phyloP scores from a whole-genome alignment of 2,888 invertebrate genomes.

The Acrobasis repandana region DNA sequence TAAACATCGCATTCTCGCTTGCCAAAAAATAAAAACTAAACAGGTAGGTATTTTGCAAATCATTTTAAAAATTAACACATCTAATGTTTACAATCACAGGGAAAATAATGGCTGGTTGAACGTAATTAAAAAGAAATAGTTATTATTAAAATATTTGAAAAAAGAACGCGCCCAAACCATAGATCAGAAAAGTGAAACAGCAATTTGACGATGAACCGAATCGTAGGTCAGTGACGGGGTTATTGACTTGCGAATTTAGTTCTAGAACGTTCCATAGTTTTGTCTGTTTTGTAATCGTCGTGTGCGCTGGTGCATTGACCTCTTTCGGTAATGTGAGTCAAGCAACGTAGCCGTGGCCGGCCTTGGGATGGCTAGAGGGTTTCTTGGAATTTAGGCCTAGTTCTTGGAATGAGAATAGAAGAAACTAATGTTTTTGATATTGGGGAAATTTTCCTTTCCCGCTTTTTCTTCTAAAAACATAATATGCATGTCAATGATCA shows the following conservation, averaged over 20 bases:
- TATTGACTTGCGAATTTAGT: slow-evolving; percentile 15
- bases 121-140: neutral
- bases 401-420: too few relatives aligned
- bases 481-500: too few relatives aligned
- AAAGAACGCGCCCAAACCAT: slow-evolving; percentile 4
- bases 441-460: too few relatives aligned
- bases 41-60: too few relatives aligned
- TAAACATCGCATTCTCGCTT: neutral
- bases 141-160: neutral
- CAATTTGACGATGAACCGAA: slow-evolving; percentile 16
- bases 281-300: slow-evolving; percentile 14
- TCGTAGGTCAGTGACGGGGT: slow-evolving; percentile 11
- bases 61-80: too few relatives aligned
- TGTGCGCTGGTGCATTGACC: neutral
- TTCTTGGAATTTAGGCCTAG: neutral
- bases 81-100: too few relatives aligned
- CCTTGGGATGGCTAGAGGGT: slow-evolving; percentile 1
- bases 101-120: neutral
- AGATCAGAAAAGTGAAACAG: slow-evolving; percentile 19
- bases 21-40: neutral
- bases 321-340: slow-evolving; percentile 14
- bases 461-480: too few relatives aligned
- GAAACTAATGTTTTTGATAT: neutral
- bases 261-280: slow-evolving; percentile 14
- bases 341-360: slow-evolving; percentile 2